These are phyloP conservation scores for Jacana jacana DNA, from an alignment of 2,113 vertebrate species.

Conservation along the genomic window DNA sequence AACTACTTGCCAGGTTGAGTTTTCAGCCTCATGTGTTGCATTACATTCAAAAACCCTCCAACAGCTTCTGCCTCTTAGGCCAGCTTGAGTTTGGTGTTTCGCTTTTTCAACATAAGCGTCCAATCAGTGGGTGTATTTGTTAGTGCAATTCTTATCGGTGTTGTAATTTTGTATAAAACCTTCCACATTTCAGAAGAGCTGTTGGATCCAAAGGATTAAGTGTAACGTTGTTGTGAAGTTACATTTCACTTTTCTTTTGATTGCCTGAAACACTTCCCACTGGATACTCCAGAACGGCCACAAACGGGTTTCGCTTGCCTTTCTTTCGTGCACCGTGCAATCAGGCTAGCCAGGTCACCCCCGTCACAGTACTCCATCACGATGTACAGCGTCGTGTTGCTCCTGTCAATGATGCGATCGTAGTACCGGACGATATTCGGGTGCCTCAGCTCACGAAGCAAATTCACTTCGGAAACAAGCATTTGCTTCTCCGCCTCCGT, in stretches of 20 bases:
- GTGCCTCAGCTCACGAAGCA: conserved; percentile 91
- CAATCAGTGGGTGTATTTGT: not conserved
- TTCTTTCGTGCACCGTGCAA: conserved; percentile 84
- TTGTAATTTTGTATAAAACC: not conserved
- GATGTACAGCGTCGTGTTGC: conserved; percentile 89
- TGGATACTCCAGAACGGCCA: accelerated
- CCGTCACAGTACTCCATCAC: conserved; percentile 97
- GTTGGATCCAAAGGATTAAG: not conserved
- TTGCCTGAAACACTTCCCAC: accelerated
- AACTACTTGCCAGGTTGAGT: not conserved
- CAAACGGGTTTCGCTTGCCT: conserved; percentile 65
- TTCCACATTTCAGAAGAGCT: not conserved
- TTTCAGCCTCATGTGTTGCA: not conserved
- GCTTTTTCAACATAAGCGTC: not conserved
- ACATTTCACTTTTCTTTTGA: not conserved
- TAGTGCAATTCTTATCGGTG: accelerated
- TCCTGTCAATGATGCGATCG: conserved; percentile 91
- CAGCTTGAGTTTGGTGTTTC: too few species aligned
- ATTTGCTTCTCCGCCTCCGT: conserved; percentile 92
- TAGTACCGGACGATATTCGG: conserved; percentile 95
- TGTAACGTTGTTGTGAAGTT: not conserved
- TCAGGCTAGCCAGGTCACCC: conserved; percentile 89
- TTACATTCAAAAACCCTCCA: not conserved
- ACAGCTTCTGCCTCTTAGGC: not conserved
- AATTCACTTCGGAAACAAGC: conserved; percentile 96